Percentiles rank a stretch among this genome's conserved stretches.
These are phyloP conservation scores for Galendromus occidentalis DNA, from an alignment of 1,140 invertebrate genomes.

Conservation along the genomic window DNA sequence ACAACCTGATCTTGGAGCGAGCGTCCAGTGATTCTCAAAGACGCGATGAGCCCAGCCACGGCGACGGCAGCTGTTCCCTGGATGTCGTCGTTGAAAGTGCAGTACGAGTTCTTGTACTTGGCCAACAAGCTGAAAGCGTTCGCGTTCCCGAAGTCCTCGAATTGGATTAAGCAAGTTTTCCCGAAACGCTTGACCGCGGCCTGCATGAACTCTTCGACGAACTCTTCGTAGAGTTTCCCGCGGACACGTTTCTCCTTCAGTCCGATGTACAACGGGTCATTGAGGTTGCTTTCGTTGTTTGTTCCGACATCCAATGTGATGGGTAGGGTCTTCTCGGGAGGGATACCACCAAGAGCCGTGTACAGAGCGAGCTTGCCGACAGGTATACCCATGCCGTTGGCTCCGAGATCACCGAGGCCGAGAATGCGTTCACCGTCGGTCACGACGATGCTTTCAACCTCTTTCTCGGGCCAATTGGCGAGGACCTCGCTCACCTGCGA, in stretches of 20 bases:
- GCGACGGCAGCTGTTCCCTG: conserved; percentile 84
- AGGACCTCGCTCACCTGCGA: conserved; percentile 26
- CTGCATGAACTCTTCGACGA: conserved; percentile 95
- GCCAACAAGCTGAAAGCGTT: conserved; percentile 79
- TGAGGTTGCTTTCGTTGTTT: conserved; percentile 56
- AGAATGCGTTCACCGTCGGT: conserved; percentile 87
- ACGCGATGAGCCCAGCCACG: conserved; percentile 67
- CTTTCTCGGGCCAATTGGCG: conserved; percentile 62
- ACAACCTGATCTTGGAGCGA: conserved; percentile 57
- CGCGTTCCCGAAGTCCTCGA: conserved; percentile 86
- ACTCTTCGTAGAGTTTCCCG: conserved; percentile 73
- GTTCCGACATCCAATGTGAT: conserved; percentile 83
- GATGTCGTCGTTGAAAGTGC: conserved; percentile 93
- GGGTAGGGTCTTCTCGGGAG: conserved; percentile 74
- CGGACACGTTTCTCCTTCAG: conserved; percentile 60
- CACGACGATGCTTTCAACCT: conserved; percentile 69
- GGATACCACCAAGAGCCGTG: conserved; percentile 75
- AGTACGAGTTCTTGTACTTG: conserved; percentile 65
- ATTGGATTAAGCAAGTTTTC: conserved; percentile 40
- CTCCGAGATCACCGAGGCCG: conserved; percentile 78
- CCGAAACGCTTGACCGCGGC: conserved; percentile 59
- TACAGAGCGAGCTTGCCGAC: conserved; percentile 82
- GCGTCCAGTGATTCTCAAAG: conserved; percentile 51
- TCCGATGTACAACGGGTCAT: conserved; percentile 90
- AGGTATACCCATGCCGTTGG: conserved; percentile 87